phyloP scores from a whole-genome alignment of 64 coral and sea anemone species.

The Anthopleura sola region DNA sequence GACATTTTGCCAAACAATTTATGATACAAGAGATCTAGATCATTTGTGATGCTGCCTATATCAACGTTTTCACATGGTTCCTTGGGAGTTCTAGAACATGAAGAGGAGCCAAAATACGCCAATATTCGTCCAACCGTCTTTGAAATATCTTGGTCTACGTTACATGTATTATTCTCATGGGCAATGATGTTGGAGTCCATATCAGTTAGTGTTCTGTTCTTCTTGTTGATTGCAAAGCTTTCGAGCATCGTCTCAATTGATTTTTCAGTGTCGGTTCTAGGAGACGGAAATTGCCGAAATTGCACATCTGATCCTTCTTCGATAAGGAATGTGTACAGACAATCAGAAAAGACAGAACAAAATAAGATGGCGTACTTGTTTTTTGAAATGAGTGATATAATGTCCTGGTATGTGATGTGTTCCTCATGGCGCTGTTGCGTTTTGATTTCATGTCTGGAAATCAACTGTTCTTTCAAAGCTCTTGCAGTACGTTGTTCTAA shows the following conservation, averaged over 20 bases:
- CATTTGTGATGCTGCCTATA: not conserved
- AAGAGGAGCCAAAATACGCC: not conserved
- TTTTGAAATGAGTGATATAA: not conserved
- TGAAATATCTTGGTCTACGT: not conserved
- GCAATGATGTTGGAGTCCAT: not conserved
- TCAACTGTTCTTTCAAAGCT: constrained; percentile 27
- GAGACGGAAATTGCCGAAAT: not conserved
- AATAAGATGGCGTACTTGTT: not conserved
- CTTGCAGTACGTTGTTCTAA: constrained; percentile 38
- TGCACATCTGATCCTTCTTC: not conserved
- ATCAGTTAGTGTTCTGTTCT: not conserved
- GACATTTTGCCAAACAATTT: not conserved
- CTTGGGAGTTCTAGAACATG: not conserved
- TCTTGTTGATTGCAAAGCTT: not conserved
- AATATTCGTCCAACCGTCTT: not conserved
- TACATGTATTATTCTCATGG: not conserved
- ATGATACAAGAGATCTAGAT: not conserved
- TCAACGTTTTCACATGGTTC: not conserved
- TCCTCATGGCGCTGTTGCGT: not conserved
- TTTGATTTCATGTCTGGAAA: not conserved
- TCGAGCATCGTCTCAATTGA: not conserved
- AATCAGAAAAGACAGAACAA: not conserved
- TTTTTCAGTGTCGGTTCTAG: not conserved
- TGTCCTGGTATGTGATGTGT: not conserved
- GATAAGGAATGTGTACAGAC: not conserved